Evolutionary conservation across 1,140 invertebrate species (phyloP), one percentile per base, ranked within the genome.

Genomic region (Papilio aristodemus): DNA sequence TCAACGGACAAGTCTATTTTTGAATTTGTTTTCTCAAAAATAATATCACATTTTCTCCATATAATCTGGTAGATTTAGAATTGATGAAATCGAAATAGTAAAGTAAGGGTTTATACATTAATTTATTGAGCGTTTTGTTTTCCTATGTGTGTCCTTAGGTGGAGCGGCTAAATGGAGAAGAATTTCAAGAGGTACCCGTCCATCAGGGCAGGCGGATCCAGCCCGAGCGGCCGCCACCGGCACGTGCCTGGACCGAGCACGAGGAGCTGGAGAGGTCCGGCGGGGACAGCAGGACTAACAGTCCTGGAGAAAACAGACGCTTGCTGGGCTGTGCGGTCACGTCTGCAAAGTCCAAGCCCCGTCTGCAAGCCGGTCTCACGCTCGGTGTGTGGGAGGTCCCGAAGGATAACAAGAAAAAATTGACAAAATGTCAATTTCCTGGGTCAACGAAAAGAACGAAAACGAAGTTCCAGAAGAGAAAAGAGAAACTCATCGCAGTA

Each of bases 391-490:
- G 80, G 72, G 67, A 69, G 17, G 63, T 68, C 7, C 41, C 39
- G 22, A 66, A 50, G 22, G 63, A 66, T 14, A 43, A 17, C 25
- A 66, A 27, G 2, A 78, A 69, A 32, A 88, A 84, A 68, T 69
- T 83, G 17, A 69, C 71, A 5, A 86, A 84, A 69, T 83, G 73
- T 14, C 70, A 66, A 14, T 25, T 66, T 5, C 41, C 41, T 1
- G n/a, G 13, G 6, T 5, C 17, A 2, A 19, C 41, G 14, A 46
- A 32, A 7, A 46, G 25, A 32, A 27, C 22, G 19, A 89, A 87
- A 22, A 84, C 81, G 13, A 87, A 85, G 27, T 86, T 86, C 57
- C 79, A 87, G 59, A 86, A 83, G 63, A 73, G 86, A 38, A 86
- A 79, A 68, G 85, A 86, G 14, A 87, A 85, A 57, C 59, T 90